Evolutionary conservation across 1,140 invertebrate species (phyloP).

Genomic region (Camponotus floridanus): DNA sequence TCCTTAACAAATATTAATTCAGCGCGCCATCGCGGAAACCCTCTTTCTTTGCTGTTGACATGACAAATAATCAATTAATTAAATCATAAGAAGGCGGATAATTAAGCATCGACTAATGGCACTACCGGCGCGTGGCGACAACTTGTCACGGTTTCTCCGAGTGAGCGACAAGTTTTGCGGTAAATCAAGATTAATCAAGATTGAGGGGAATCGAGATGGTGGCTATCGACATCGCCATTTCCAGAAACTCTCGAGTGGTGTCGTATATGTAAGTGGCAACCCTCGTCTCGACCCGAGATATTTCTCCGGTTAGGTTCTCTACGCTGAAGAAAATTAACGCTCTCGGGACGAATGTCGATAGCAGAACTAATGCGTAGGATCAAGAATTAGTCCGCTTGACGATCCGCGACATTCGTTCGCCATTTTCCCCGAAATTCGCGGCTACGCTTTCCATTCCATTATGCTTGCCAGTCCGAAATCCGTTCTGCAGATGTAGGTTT

Average conservation of each 20-base stretch:
- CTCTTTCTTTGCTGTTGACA: not conserved
- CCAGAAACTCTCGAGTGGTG: slow-evolving; percentile 12
- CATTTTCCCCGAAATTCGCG: not conserved
- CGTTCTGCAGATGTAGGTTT: not conserved
- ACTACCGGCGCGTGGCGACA: no score
- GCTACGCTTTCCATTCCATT: not conserved
- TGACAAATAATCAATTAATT: slow-evolving; percentile 15
- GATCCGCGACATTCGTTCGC: not conserved
- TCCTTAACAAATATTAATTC: not conserved
- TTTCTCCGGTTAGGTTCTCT: slow-evolving; percentile 33
- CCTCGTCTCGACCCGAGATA: slow-evolving; percentile 15
- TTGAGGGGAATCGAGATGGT: slow-evolving; percentile 16
- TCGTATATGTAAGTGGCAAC: not conserved
- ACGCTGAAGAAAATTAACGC: slow-evolving; percentile 8
- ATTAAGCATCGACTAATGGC: not conserved
- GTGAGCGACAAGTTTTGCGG: not conserved
- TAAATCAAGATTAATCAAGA: slow-evolving; percentile 61
- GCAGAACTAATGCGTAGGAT: slow-evolving; percentile 23
- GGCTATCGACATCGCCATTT: slow-evolving; percentile 37
- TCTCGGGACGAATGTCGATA: slow-evolving; percentile 16
- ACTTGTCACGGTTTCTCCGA: not conserved
- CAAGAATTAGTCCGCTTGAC: slow-evolving; percentile 33
- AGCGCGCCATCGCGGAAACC: not conserved
- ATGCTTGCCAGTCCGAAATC: not conserved
- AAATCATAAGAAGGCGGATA: slow-evolving; percentile 19